These are phyloP conservation scores for Gallinago stenura DNA, from an alignment of 2,797 vertebrate genomes.

Conservation along the genomic window DNA sequence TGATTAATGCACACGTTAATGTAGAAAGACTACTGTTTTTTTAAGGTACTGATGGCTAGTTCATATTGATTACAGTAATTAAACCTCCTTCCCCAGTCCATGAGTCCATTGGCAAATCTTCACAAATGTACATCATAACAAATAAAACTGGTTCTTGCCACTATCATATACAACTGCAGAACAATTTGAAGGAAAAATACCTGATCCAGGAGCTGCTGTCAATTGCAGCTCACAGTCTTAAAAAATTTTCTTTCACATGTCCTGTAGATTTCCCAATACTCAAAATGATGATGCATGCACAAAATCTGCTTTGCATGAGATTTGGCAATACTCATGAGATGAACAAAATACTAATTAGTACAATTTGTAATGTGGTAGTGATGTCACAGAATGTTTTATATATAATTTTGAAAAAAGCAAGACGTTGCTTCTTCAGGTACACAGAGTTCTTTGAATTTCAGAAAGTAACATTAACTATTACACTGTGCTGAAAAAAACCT, in stretches of 20 bases:
- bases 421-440: not conserved
- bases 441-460: not conserved
- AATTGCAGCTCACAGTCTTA: not conserved
- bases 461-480: not conserved
- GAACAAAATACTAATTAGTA: not conserved
- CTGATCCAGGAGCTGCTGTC: not conserved
- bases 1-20: not conserved
- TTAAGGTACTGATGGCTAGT: not conserved
- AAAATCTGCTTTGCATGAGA: not conserved
- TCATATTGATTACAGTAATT: not conserved
- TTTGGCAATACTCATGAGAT: not conserved
- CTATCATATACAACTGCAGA: not conserved
- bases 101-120: not conserved
- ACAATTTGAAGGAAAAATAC: not conserved
- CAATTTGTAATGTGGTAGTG: accelerated
- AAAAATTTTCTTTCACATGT: not conserved
- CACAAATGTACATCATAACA: not conserved
- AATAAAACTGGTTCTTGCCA: not conserved
- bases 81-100: not conserved
- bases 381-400: not conserved
- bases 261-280: not conserved
- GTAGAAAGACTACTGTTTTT: not conserved
- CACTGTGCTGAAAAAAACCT: not conserved
- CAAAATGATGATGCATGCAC: not conserved
- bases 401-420: not conserved